Conservation (phyloP, 2,113 vertebrate species). For the Stictonetta naevosa region DNA sequence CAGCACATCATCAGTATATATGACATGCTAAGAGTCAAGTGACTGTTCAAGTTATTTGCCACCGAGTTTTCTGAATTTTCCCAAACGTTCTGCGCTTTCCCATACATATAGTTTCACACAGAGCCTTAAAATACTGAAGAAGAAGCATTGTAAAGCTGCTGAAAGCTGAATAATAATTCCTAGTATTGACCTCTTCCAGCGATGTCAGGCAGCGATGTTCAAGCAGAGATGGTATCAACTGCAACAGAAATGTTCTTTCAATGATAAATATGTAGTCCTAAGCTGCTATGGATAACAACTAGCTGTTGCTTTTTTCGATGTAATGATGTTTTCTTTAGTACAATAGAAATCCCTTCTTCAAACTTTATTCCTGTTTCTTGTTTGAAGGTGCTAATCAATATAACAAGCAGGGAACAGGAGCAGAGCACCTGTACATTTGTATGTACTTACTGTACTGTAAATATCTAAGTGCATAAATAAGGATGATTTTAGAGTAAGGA, state of each 20-base stretch:
- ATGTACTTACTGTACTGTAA: background rate
- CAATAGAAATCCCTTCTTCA: background rate
- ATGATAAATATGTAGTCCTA: background rate
- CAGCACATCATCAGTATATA: background rate
- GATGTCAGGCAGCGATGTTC: background rate
- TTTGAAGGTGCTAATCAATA: background rate
- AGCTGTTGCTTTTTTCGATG: background rate
- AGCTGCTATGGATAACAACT: background rate
- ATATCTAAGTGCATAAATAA: background rate
- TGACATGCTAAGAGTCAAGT: background rate
- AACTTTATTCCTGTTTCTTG: background rate
- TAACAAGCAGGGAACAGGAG: background rate
- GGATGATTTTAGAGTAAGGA: background rate
- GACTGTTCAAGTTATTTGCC: background rate
- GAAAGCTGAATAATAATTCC: background rate
- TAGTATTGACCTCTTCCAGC: background rate
- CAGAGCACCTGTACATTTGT: background rate
- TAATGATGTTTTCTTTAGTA: background rate
- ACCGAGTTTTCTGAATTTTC: background rate
- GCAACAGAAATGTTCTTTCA: background rate
- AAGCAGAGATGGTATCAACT: background rate
- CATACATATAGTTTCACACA: background rate
- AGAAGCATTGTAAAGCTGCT: background rate
- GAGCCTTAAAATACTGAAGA: background rate
- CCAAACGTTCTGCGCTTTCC: background rate